Percentiles rank a stretch among this genome's conserved stretches.
phyloP scores from a whole-genome alignment of 1,140 invertebrate species.

The Teleopsis dalmanni region DNA sequence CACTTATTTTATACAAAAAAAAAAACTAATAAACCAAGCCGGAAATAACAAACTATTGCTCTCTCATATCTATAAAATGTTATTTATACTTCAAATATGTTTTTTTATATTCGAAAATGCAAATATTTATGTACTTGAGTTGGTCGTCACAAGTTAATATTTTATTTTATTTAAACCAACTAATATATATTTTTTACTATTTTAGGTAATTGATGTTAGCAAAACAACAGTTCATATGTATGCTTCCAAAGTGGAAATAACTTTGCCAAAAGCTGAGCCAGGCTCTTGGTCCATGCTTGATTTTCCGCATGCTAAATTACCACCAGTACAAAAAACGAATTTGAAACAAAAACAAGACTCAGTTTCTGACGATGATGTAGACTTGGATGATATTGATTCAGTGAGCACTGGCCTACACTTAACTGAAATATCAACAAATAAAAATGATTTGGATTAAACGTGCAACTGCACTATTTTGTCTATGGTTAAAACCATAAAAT shows the following conservation, averaged over 20 bases:
- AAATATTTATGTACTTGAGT: background rate
- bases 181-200: conserved; percentile 11
- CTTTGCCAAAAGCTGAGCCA: conserved; percentile 77
- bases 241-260: conserved; percentile 93
- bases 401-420: conserved; percentile 17
- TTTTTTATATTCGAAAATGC: background rate
- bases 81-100: background rate
- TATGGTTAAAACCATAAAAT: too few relatives aligned
- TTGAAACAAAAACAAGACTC: conserved; percentile 17
- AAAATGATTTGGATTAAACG: conserved; percentile 19
- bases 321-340: conserved; percentile 15
- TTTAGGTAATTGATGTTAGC: conserved; percentile 61
- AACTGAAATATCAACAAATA: conserved; percentile 5
- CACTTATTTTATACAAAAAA: too few relatives aligned
- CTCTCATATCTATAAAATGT: too few relatives aligned
- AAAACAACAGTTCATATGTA: conserved; percentile 70
- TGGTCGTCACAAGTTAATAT: background rate
- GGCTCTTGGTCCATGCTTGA: conserved; percentile 74
- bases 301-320: conserved; percentile 47
- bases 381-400: conserved; percentile 46
- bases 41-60: too few relatives aligned
- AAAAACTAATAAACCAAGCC: too few relatives aligned
- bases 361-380: conserved; percentile 22
- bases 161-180: conserved; percentile 2
- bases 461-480: too few relatives aligned